Percentiles rank a stretch among this genome's conserved stretches.
These are phyloP conservation scores for Chelidonichthys spinosus DNA, from an alignment of 2,797 vertebrate species.

Conservation along the genomic window DNA sequence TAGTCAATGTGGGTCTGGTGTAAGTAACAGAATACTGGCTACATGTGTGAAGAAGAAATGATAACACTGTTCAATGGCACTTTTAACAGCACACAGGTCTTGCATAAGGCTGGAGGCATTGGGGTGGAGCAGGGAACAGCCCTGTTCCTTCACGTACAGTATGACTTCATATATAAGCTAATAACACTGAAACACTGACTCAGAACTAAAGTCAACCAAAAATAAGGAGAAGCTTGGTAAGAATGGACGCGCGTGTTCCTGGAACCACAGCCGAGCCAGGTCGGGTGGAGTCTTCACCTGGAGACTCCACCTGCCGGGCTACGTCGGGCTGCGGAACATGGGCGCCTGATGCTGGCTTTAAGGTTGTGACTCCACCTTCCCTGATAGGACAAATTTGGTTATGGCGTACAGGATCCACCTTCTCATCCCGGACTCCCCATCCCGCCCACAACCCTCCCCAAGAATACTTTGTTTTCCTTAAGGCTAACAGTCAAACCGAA, in stretches of 20 bases:
- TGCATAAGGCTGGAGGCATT: conserved; percentile 88
- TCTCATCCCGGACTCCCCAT: conserved; percentile 42
- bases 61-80: conserved; percentile 86
- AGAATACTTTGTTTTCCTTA: conserved; percentile 81
- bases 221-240: conserved; percentile 59
- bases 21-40: conserved; percentile 71
- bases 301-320: conserved; percentile 27
- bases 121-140: conserved; percentile 68
- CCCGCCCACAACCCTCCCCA: conserved; percentile 53
- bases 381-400: conserved; percentile 83
- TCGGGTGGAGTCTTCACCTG: neutral
- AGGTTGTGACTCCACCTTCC: conserved; percentile 78
- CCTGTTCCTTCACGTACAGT: conserved; percentile 67
- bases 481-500: conserved; percentile 85
- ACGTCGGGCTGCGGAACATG: conserved; percentile 36
- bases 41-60: conserved; percentile 68
- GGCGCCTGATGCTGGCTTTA: conserved; percentile 75
- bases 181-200: conserved; percentile 67
- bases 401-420: conserved; percentile 67
- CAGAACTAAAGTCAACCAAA: conserved; percentile 55
- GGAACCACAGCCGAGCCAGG: conserved; percentile 24
- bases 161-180: conserved; percentile 63
- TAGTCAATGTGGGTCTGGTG: conserved; percentile 68
- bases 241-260: conserved; percentile 41
- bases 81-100: conserved; percentile 87